Percentiles rank a stretch among this genome's conserved stretches.
Evolutionary conservation across 2,888 invertebrate species (phyloP).

Genomic region (Drosophila antonietae): DNA sequence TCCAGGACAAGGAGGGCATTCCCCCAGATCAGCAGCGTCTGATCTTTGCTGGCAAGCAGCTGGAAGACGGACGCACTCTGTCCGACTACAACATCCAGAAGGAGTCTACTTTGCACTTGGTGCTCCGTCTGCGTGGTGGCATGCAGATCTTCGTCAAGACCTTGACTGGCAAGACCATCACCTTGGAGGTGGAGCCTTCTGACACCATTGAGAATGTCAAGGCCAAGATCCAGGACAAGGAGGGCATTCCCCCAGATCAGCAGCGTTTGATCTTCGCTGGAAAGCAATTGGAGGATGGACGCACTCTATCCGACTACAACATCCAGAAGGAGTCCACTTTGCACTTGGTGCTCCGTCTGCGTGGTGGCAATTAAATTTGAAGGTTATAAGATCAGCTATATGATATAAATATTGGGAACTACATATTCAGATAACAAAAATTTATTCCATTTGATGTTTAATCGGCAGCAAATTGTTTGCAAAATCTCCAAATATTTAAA

Average conservation of each 20-base stretch:
- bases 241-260: constrained; percentile 49
- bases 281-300: constrained; percentile 43
- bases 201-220: constrained; percentile 45
- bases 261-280: constrained; percentile 50
- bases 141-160: constrained; percentile 46
- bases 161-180: constrained; percentile 47
- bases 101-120: constrained; percentile 45
- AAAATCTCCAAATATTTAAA: constrained; percentile 14
- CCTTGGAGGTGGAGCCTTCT: constrained; percentile 44
- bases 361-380: constrained; percentile 32
- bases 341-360: constrained; percentile 39
- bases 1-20: constrained; percentile 49
- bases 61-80: constrained; percentile 43
- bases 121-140: constrained; percentile 49
- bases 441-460: constrained; percentile 32
- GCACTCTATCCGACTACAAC: constrained; percentile 40
- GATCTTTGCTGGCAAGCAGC: constrained; percentile 49
- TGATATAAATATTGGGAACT: constrained; percentile 6
- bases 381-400: not conserved
- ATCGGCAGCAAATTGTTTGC: constrained; percentile 11
- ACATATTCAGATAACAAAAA: constrained; percentile 14
- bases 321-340: constrained; percentile 43
- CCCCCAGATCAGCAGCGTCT: constrained; percentile 52
- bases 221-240: constrained; percentile 47
- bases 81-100: constrained; percentile 50